Conservation (phyloP, 2,797 vertebrate genomes). For the Crocodylus rhombifer region DNA sequence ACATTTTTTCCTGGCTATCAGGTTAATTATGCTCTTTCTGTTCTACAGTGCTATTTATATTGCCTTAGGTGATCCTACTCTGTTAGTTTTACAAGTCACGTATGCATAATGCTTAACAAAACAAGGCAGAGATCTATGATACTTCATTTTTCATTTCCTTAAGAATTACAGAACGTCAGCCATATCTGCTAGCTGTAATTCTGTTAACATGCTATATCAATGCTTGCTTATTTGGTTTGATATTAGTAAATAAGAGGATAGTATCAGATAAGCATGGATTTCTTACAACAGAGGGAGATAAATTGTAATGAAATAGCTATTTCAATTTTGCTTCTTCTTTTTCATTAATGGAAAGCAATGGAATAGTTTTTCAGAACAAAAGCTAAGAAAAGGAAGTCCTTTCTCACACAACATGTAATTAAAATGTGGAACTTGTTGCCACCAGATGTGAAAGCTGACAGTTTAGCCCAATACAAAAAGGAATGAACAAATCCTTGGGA, state of each 20-base stretch:
- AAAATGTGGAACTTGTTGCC: too few relatives aligned
- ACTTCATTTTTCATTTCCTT: neutral
- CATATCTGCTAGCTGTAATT: neutral
- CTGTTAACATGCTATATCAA: neutral
- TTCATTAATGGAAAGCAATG: neutral
- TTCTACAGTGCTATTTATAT: fast-evolving
- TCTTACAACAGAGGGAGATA: fast-evolving
- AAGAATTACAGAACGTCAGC: neutral
- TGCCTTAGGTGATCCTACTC: fast-evolving
- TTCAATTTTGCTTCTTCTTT: neutral
- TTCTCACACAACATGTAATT: too few relatives aligned
- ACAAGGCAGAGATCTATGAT: neutral
- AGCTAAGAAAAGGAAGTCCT: too few relatives aligned
- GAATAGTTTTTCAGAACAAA: neutral
- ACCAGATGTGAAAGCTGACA: too few relatives aligned
- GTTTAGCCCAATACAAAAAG: too few relatives aligned
- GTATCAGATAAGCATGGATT: constrained; percentile 2
- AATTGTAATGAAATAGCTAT: neutral
- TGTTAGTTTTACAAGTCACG: neutral
- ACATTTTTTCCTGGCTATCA: neutral
- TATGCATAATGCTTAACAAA: fast-evolving
- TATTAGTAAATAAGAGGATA: neutral
- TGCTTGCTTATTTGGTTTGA: neutral
- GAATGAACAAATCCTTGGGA: too few relatives aligned
- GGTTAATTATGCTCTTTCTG: fast-evolving